phyloP scores from a whole-genome alignment of 2,113 vertebrate species.

The Urocolius indicus region DNA sequence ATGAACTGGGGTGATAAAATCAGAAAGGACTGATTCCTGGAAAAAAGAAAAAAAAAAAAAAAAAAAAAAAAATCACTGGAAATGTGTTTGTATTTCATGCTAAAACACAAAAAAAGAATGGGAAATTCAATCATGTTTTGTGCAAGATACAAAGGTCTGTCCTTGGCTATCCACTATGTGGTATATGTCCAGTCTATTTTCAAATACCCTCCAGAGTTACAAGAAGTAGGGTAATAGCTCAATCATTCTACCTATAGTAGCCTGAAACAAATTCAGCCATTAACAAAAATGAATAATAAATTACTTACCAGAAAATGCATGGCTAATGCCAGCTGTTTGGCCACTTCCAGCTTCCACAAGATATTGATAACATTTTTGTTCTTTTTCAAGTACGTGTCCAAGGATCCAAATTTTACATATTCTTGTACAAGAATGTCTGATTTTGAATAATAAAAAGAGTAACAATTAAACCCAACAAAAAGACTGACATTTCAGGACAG shows the following conservation, averaged over 20 bases:
- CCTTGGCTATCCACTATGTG: not conserved
- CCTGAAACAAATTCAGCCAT: not conserved
- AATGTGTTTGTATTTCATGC: not conserved
- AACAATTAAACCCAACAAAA: not conserved
- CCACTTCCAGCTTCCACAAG: slow-evolving; percentile 96
- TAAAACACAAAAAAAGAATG: not conserved
- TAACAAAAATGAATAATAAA: not conserved
- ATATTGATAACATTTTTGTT: slow-evolving; percentile 92
- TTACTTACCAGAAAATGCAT: slow-evolving; percentile 96
- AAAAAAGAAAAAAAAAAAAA: not conserved
- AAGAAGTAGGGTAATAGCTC: not conserved
- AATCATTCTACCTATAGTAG: not conserved
- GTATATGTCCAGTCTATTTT: not conserved
- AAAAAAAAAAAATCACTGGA: not conserved
- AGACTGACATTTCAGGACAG: not conserved
- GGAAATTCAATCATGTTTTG: not conserved
- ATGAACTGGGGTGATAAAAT: not conserved
- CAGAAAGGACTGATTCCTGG: not conserved
- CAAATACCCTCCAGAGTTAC: not conserved
- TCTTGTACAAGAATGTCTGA: slow-evolving; percentile 98
- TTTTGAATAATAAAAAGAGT: slow-evolving; percentile 42
- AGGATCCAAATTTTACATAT: slow-evolving; percentile 92
- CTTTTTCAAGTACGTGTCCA: slow-evolving; percentile 95
- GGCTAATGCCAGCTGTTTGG: slow-evolving; percentile 95
- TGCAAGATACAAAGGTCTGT: not conserved